Conservation (phyloP, 2,113 vertebrate species). For the Smithornis capensis region DNA sequence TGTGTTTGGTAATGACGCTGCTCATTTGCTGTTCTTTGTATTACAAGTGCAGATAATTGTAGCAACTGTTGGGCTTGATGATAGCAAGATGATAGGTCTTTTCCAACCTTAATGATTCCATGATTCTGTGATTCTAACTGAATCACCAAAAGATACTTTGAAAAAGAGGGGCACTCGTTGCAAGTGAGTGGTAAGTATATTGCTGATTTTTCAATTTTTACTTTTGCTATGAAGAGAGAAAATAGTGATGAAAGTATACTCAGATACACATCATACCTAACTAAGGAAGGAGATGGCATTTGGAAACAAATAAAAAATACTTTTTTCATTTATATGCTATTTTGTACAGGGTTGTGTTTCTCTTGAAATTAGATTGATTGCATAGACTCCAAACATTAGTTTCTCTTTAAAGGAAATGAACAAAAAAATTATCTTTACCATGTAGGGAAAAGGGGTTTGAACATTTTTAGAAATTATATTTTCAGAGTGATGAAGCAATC, state of each 20-base stretch:
- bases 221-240: not conserved
- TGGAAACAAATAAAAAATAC: not conserved
- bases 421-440: not conserved
- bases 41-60: not conserved
- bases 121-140: not conserved
- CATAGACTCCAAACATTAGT: not conserved
- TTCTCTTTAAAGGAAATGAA: constrained; percentile 9
- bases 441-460: not conserved
- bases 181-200: not conserved
- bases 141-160: not conserved
- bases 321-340: not conserved
- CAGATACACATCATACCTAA: not conserved
- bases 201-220: not conserved
- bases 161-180: not conserved
- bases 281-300: not conserved
- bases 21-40: not conserved
- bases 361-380: not conserved
- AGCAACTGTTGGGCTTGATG: not conserved
- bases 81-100: not conserved
- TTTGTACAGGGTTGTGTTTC: not conserved
- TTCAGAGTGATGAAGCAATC: not conserved
- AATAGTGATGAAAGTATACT: not conserved
- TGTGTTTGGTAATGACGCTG: not conserved
- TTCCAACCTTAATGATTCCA: not conserved
- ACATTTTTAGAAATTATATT: not conserved